Evolutionary conservation across 2,113 vertebrate species (phyloP), one percentile per base, ranked within the genome.

Genomic region (Nyctibius bracteatus): DNA sequence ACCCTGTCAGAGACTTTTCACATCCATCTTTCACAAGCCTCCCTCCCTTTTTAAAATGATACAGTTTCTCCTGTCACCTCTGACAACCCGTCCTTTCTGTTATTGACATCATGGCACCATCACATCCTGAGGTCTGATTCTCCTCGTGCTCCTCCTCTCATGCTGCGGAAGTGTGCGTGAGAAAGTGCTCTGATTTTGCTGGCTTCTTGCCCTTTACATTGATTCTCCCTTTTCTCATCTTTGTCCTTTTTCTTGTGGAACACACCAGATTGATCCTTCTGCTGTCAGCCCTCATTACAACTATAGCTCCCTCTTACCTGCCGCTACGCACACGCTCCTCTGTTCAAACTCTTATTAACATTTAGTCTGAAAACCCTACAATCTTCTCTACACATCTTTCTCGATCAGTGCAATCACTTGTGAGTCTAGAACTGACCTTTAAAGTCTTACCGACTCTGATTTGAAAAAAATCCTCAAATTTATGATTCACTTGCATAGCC

Each of bases 61-160:
- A 10, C n/a, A 16, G 74, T 80, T 95, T 94, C 74, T 96, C 58
- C 93, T 94, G 14, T 66, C 90, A 79, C 54, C 47, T 88, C 91
- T 96, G 90, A 79, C 89, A 91, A 72, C 37, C 20, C 15, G 8
- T 96, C 79, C 84, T 49, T 78, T 61, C 65, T 58, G 52, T 31
- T 61, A 49, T 2, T 80, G 87, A 62, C 74, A 91, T 41, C 61
- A 35, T 2, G 74, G 84, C 70, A 92, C 73, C 37, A 31, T 41
- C 5, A 0, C 55, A 90, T 58, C 79, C 89, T 2, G 1, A 47
- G 54, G 54, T 33, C 78, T 70, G 73, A 33, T 49, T 68, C 87
- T 96, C 81, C 57, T 91, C 43, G 81, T 89, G 86, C 63, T 94
- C 49, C 41, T 90, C 28, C 5, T 89, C 77, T 81, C 77, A 7